phyloP scores from a whole-genome alignment of 2,888 invertebrate genomes.

The Corythucha ciliata region DNA sequence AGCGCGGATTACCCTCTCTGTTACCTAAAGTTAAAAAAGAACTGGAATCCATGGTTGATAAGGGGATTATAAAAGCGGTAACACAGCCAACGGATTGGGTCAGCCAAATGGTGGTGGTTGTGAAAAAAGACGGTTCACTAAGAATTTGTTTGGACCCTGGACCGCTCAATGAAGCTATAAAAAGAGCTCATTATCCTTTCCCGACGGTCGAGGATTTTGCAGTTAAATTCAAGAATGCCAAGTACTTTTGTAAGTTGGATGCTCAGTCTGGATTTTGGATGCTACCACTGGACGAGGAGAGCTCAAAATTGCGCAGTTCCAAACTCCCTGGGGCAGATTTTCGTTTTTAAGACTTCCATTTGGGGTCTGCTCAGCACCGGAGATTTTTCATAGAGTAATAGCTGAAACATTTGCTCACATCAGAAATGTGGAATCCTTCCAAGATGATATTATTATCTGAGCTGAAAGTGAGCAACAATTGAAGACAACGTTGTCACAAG shows the following conservation, averaged over 20 bases:
- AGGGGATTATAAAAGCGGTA: slow-evolving; percentile 12
- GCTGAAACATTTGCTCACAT: slow-evolving; percentile 23
- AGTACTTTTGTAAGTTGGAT: slow-evolving; percentile 21
- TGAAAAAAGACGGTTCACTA: slow-evolving; percentile 10
- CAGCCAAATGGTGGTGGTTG: slow-evolving; percentile 18
- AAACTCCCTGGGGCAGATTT: slow-evolving; percentile 28
- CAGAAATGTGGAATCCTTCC: slow-evolving; percentile 20
- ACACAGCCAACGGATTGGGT: slow-evolving; percentile 23
- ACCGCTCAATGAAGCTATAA: slow-evolving; percentile 13
- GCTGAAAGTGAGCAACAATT: slow-evolving; percentile 15
- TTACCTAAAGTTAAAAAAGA: slow-evolving; percentile 18
- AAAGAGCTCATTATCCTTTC: slow-evolving; percentile 19
- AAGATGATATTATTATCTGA: slow-evolving; percentile 28
- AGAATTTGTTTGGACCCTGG: slow-evolving; percentile 24
- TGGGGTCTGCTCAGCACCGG: slow-evolving; percentile 38
- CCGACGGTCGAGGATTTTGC: slow-evolving; percentile 18
- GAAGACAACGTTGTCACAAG: slow-evolving; percentile 17
- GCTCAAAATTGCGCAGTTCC: slow-evolving; percentile 15
- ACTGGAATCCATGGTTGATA: slow-evolving; percentile 13
- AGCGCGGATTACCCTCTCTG: too few species aligned
- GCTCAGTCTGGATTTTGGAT: slow-evolving; percentile 21
- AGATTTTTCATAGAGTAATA: slow-evolving; percentile 17
- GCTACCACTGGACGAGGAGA: slow-evolving; percentile 14
- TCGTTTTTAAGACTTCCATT: slow-evolving; percentile 39
- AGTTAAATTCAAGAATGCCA: slow-evolving; percentile 10